A percentile compares a stretch with the other conserved stretches of the same genome.
Conservation (phyloP, 2,113 vertebrate species). For the Lipotes vexillifer region DNA sequence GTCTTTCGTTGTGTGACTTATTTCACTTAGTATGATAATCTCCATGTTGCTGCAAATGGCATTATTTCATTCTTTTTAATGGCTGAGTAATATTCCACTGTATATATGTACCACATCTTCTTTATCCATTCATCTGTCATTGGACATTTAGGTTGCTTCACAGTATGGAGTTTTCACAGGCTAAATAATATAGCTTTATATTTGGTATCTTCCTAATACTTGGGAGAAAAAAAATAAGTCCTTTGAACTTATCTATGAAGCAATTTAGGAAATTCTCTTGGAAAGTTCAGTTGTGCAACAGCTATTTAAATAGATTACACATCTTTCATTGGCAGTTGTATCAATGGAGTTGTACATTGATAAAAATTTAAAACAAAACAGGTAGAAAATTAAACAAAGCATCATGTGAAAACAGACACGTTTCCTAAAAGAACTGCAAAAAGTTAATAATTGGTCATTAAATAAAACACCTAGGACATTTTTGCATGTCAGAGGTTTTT, state of each 20-base stretch:
- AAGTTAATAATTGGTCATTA: not conserved
- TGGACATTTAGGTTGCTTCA: too few species aligned
- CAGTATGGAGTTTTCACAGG: not conserved
- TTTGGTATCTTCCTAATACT: not conserved
- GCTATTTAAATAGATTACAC: not conserved
- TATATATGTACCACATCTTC: too few species aligned
- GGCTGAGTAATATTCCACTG: too few species aligned
- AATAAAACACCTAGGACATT: not conserved
- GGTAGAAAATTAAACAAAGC: not conserved
- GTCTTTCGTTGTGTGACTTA: too few species aligned
- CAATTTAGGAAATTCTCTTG: not conserved
- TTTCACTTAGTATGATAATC: too few species aligned
- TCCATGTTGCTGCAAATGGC: too few species aligned
- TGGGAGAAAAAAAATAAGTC: not conserved
- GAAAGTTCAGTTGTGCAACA: not conserved
- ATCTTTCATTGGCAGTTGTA: not conserved
- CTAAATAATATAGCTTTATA: constrained; percentile 1
- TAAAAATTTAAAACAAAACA: constrained; percentile 5
- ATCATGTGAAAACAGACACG: not conserved
- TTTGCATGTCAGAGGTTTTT: not conserved
- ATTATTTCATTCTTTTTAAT: too few species aligned
- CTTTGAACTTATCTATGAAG: not conserved
- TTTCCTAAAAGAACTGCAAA: constrained; percentile 5
- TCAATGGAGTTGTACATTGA: not conserved
- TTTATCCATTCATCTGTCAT: too few species aligned